These are phyloP conservation scores for Hartigia nigra DNA, from an alignment of 2,888 invertebrate species.

Conservation along the genomic window DNA sequence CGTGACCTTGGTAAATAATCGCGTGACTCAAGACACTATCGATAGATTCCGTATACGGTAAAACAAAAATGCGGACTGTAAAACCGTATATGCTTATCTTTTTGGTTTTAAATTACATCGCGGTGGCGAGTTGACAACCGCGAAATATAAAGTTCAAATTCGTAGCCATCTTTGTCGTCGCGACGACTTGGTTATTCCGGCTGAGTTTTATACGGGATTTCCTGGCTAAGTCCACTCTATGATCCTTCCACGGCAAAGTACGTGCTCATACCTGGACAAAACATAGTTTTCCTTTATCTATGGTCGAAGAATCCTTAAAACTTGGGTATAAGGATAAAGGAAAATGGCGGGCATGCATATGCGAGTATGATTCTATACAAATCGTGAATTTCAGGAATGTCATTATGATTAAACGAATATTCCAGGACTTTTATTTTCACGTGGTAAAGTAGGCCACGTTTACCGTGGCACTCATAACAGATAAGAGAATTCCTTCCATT, in stretches of 20 bases:
- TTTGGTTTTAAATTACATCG: background rate
- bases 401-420: background rate
- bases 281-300: conserved; percentile 25
- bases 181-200: conserved; percentile 60
- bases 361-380: background rate
- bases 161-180: background rate
- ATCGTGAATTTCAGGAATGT: background rate
- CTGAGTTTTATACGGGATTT: conserved; percentile 64
- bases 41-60: background rate
- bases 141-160: background rate
- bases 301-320: background rate
- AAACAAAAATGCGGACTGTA: background rate
- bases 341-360: background rate
- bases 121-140: background rate
- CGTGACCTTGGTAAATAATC: background rate
- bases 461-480: background rate
- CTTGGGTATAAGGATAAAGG: background rate
- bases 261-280: conserved; percentile 64
- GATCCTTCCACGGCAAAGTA: conserved; percentile 63
- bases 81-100: background rate
- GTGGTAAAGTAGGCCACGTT: background rate
- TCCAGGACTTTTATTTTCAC: background rate
- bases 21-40: background rate
- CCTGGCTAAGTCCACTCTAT: conserved; percentile 62
- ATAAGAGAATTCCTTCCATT: background rate